phyloP scores from a whole-genome alignment of 2,113 vertebrate genomes.

The Microtus montanus region DNA sequence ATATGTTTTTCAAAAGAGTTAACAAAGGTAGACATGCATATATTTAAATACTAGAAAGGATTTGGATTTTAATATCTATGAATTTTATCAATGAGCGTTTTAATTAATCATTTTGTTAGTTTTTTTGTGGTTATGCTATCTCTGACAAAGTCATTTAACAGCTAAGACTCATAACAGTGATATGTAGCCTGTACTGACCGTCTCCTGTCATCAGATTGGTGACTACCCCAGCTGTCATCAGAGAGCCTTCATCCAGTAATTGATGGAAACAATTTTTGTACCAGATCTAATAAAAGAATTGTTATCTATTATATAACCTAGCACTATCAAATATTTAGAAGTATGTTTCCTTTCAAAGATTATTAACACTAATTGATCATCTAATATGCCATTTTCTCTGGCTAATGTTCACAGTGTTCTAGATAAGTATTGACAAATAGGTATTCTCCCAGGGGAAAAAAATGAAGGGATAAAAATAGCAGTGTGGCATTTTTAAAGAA shows the following conservation, averaged over 20 bases:
- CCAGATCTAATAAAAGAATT: neutral
- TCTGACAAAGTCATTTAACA: neutral
- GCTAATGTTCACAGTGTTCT: slow-evolving; percentile 5
- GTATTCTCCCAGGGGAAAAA: slow-evolving; percentile 5
- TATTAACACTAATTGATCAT: slow-evolving; percentile 34
- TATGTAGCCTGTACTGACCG: neutral
- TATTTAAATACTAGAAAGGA: neutral
- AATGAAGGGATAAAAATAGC: slow-evolving; percentile 18
- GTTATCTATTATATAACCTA: neutral
- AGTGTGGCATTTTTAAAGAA: neutral
- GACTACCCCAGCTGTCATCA: neutral
- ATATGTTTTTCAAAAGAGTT: neutral
- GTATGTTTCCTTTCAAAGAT: slow-evolving; percentile 15
- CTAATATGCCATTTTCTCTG: slow-evolving; percentile 39
- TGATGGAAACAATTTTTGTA: neutral
- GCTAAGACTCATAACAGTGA: neutral
- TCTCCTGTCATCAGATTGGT: neutral
- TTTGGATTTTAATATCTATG: neutral
- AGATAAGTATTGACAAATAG: slow-evolving; percentile 46
- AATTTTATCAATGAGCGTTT: neutral
- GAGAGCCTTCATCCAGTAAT: neutral
- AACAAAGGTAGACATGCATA: neutral
- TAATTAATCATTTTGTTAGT: neutral
- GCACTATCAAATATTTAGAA: neutral
- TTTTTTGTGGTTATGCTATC: neutral